Evolutionary conservation across 2,888 invertebrate species (phyloP), one percentile per base, ranked within the genome.

Genomic region (Drosophila putrida): DNA sequence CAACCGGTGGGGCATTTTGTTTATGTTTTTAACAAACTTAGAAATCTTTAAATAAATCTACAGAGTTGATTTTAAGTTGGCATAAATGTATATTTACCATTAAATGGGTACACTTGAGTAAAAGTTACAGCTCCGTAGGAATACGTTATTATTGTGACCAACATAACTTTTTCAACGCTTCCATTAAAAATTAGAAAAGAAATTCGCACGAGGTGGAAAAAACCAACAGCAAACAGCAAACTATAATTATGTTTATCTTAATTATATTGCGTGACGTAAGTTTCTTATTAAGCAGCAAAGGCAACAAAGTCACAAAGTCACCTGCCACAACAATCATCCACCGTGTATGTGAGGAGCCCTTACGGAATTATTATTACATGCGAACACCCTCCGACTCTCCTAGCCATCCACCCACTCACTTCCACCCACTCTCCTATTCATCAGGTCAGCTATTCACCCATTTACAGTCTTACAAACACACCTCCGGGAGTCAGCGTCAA

Each of bases 181-280:
- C 71, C 66, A 85, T 75, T 73, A 70, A 64, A 73, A 73, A 80
- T 86, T 78, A 64, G 72, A 75, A 55, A 50, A 35, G 61, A 61
- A 67, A 60, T 41, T 60, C 58, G 36, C 49, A 49, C 49, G 54
- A 51, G 35, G 35, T 47, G 50, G 51, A 51, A 61, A 68, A 65
- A 69, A 63, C 49, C 55, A 80, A 69, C 53, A 78, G 71, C 67
- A 67, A 74, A 71, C 71, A 63, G 66, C 71, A 53, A 86, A 84
- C 85, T 78, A 84, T 87, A 87, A 86, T 89, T 89, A 86, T 87
- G 87, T 87, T 86, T 86, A 86, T 86, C 89, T 89, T 89, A 86
- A 86, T 86, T 89, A 84, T 86, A 86, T 87, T 84, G 87, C 86
- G 87, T 86, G 86, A 87, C 75, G 80, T 73, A 82, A 71, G 88